Percentiles rank a stretch among this genome's conserved stretches.
Evolutionary conservation across 2,888 invertebrate genomes (phyloP).

Genomic region (Lasioglossum lativentre): DNA sequence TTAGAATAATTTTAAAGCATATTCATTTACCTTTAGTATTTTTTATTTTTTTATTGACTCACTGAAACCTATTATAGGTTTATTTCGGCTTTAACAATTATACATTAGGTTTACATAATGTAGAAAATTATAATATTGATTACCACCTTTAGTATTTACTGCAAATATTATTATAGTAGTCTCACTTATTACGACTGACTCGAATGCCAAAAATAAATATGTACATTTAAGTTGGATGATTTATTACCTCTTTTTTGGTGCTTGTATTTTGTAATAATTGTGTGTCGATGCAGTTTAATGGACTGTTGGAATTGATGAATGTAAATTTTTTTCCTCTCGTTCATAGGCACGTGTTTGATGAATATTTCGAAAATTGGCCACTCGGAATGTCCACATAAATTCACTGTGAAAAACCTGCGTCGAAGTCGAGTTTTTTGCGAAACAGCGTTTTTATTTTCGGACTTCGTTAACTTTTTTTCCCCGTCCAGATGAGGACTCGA

Average conservation of each 20-base stretch:
- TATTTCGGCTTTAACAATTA: no score
- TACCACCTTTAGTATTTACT: background rate
- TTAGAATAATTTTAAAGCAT: background rate
- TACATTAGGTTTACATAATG: no score
- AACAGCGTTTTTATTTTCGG: background rate
- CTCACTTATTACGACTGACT: background rate
- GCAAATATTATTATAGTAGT: background rate
- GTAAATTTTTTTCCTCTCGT: background rate
- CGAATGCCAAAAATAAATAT: background rate
- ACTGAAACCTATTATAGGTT: no score
- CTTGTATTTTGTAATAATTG: background rate
- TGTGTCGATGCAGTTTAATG: background rate
- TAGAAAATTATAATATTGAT: no score
- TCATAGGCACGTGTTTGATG: background rate
- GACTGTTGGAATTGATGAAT: background rate
- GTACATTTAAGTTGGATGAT: background rate
- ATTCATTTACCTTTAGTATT: no score
- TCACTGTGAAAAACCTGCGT: background rate
- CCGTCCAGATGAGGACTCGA: background rate
- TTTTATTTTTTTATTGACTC: no score
- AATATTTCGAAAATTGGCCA: background rate
- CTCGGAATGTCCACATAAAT: background rate
- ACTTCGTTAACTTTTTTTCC: background rate
- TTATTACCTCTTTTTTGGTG: background rate
- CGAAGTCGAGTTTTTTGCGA: background rate